These are phyloP conservation scores for Dysmachus trigonus DNA, from an alignment of 2,888 invertebrate genomes.

Conservation along the genomic window DNA sequence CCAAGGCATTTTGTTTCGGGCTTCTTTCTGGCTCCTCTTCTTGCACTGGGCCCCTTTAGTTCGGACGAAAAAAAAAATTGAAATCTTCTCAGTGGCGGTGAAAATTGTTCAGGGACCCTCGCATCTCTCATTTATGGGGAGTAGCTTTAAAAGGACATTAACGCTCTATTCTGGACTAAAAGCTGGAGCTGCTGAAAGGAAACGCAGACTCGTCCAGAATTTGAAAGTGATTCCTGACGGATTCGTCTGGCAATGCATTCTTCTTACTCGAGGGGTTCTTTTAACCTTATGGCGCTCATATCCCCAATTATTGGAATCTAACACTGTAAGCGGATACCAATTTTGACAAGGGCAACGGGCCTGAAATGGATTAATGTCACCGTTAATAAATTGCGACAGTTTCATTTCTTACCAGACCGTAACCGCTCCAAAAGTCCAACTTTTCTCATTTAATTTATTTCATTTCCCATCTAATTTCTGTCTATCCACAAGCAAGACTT, in stretches of 20 bases:
- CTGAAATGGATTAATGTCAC: neutral
- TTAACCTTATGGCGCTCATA: neutral
- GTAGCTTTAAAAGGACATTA: neutral
- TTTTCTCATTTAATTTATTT: too few species aligned
- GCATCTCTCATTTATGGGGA: neutral
- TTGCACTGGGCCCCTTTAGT: neutral
- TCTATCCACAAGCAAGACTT: too few species aligned
- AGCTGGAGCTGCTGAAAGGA: neutral
- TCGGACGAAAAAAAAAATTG: neutral
- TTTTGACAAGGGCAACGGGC: neutral
- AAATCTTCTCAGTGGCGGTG: neutral
- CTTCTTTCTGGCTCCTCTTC: neutral
- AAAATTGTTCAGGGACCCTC: neutral
- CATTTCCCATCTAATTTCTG: too few species aligned
- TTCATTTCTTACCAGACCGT: neutral
- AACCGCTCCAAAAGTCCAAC: neutral
- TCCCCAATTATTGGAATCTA: neutral
- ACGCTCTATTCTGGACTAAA: neutral
- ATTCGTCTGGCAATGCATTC: neutral
- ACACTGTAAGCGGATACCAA: neutral
- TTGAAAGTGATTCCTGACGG: neutral
- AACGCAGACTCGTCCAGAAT: neutral
- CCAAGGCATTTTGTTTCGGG: constrained; percentile 31
- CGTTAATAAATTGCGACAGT: neutral
- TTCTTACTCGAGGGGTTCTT: neutral